A percentile compares a stretch with the other conserved stretches of the same genome.
These are phyloP conservation scores for Atlantisia rogersi DNA, from an alignment of 2,113 vertebrate genomes.

Conservation along the genomic window DNA sequence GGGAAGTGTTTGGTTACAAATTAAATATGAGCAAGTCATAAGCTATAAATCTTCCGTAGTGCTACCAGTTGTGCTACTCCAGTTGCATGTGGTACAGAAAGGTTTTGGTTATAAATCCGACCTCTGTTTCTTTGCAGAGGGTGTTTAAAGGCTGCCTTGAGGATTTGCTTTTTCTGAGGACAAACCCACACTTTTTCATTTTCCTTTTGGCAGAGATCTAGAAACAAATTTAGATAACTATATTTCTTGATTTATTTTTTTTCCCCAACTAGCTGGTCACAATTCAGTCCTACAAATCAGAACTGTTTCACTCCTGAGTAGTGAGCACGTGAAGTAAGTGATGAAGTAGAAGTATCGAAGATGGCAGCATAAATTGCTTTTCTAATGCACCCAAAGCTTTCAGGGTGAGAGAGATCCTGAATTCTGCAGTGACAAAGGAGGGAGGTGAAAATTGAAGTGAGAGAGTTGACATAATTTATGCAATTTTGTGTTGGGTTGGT, in stretches of 20 bases:
- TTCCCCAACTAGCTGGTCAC: background rate
- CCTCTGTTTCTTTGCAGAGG: slow-evolving; percentile 24
- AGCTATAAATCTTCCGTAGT: slow-evolving; percentile 87
- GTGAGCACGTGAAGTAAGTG: slow-evolving; percentile 53
- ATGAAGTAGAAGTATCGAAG: slow-evolving; percentile 46
- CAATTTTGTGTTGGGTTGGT: background rate
- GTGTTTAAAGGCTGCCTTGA: slow-evolving; percentile 6
- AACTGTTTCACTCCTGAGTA: background rate
- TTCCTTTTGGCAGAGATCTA: background rate
- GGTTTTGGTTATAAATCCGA: slow-evolving; percentile 81
- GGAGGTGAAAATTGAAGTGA: slow-evolving; percentile 2
- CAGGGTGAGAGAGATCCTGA: slow-evolving; percentile 39
- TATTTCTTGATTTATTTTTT: background rate
- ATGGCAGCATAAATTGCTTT: slow-evolving; percentile 47
- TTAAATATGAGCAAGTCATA: slow-evolving; percentile 96
- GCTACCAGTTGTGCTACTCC: slow-evolving; percentile 81
- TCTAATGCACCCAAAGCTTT: slow-evolving; percentile 48
- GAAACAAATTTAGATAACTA: background rate
- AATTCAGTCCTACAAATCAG: slow-evolving; percentile 31
- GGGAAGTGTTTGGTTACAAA: slow-evolving; percentile 99
- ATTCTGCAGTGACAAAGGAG: background rate
- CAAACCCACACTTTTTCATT: background rate
- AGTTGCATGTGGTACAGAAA: slow-evolving; percentile 78
- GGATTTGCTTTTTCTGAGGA: background rate
- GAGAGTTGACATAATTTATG: background rate